phyloP scores from a whole-genome alignment of 1,140 invertebrate genomes.

The Drosophila repleta region DNA sequence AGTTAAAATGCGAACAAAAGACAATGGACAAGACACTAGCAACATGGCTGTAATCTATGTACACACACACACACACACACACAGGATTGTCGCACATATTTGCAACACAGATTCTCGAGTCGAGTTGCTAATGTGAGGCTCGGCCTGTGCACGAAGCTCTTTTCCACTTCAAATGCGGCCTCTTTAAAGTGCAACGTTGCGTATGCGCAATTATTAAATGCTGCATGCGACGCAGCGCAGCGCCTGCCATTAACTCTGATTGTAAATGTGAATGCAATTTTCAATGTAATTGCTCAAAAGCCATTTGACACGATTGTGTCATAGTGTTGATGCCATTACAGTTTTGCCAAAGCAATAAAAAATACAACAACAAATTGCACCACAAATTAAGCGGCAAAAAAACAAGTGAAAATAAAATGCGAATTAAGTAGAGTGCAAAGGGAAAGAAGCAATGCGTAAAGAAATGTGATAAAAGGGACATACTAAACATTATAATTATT shows the following conservation, averaged over 20 bases:
- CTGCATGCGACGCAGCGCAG: slow-evolving; percentile 58
- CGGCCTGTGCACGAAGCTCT: slow-evolving; percentile 48
- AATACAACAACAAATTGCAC: slow-evolving; percentile 17
- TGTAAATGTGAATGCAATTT: slow-evolving; percentile 52
- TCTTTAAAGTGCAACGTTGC: slow-evolving; percentile 72
- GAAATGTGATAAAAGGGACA: neutral
- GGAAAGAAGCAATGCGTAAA: neutral
- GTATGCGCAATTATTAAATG: slow-evolving; percentile 81
- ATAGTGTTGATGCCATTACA: slow-evolving; percentile 51
- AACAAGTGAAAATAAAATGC: neutral
- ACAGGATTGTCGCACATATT: slow-evolving; percentile 8
- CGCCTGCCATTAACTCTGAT: slow-evolving; percentile 35
- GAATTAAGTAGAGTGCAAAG: slow-evolving; percentile 7
- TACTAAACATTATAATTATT: slow-evolving; percentile 2
- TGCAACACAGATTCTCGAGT: slow-evolving; percentile 31
- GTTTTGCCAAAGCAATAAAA: slow-evolving; percentile 35
- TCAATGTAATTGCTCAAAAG: slow-evolving; percentile 67
- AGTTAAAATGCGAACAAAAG: slow-evolving; percentile 50
- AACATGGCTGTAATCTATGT: slow-evolving; percentile 34
- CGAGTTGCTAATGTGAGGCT: slow-evolving; percentile 29
- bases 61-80: slow-evolving; percentile 2
- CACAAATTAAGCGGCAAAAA: slow-evolving; percentile 39
- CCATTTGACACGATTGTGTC: slow-evolving; percentile 56
- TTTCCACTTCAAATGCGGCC: slow-evolving; percentile 61
- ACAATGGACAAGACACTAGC: slow-evolving; percentile 46